These are phyloP conservation scores for Aphelenchoides avenae DNA, from an alignment of 1,140 invertebrate species.

Conservation along the genomic window DNA sequence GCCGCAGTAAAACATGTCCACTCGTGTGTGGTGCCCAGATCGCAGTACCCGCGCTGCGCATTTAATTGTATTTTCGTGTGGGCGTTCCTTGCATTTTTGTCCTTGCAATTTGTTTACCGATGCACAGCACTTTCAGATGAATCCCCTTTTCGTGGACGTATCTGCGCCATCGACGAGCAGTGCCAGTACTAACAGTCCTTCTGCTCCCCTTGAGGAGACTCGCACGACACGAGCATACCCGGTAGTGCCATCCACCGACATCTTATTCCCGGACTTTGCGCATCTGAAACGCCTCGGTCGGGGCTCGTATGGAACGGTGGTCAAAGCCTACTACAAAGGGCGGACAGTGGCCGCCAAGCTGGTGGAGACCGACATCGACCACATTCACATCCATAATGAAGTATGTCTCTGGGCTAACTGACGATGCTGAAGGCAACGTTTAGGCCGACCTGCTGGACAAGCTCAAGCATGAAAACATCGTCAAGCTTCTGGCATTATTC, in stretches of 20 bases:
- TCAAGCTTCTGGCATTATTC: constrained; percentile 40
- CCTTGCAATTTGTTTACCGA: too few relatives aligned
- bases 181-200: too few relatives aligned
- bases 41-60: too few relatives aligned
- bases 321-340: constrained; percentile 21
- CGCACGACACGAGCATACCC: too few relatives aligned
- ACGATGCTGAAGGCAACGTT: neutral
- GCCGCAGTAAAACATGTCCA: too few relatives aligned
- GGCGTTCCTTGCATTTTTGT: too few relatives aligned
- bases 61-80: too few relatives aligned
- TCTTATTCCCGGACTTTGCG: constrained; percentile 36
- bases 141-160: too few relatives aligned
- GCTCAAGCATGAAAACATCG: constrained; percentile 40
- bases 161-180: too few relatives aligned
- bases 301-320: constrained; percentile 43
- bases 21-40: too few relatives aligned
- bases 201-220: too few relatives aligned
- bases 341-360: constrained; percentile 27
- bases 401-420: constrained; percentile 1
- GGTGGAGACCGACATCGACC: constrained; percentile 13
- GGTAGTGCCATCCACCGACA: constrained; percentile 14
- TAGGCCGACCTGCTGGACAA: constrained; percentile 22
- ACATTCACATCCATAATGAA: constrained; percentile 25
- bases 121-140: too few relatives aligned
- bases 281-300: constrained; percentile 16